Evolutionary conservation across 2,888 invertebrate genomes (phyloP), one percentile per base, ranked within the genome.

Genomic region (Apodemia zela): DNA sequence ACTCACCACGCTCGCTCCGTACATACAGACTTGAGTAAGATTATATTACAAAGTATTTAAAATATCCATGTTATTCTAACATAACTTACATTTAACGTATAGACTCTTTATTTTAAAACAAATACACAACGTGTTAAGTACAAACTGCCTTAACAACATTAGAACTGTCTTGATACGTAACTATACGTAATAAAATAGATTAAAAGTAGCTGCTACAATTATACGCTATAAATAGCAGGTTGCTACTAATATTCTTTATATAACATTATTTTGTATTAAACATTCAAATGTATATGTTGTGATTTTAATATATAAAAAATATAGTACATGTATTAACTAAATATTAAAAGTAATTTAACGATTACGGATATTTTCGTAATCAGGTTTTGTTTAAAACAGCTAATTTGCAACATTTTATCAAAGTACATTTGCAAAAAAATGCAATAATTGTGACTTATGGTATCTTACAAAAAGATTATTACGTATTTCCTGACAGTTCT

Each of bases 101-200:
- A 51, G 51, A 51, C 51, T 51, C 51, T 51, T 51, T 51, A 51
- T 51, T 51, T 51, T 21, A 51, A 51, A 51, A 51, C 51, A 51
- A 51, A 21, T 51, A 51, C 51, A 51, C 51, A 51, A 51, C 18
- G 18, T 51, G 11, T 47, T 47, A 51, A 51, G 51, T 51, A 18
- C 51, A 51, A 51, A 21, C 51, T 21, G 38, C 15, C 38, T 38
- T 38, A 38, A 38, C 38, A 38, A 38, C 38, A 38, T 38, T 38
- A 38, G 38, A 38, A 38, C 38, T 38, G 38, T 38, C 38, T 13
- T 15, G 15, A 38, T 38, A 38, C 13, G 38, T 38, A 13, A 38
- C 13, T 15, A 38, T 15, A 13, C 13, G 38, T 38, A 15, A 38
- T 13, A 38, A 38, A 5, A 38, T 38, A 15, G 13, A 13, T 15